Base-by-base conservation (phyloP, 2,113 vertebrate genomes). In the Melospiza georgiana region DNA sequence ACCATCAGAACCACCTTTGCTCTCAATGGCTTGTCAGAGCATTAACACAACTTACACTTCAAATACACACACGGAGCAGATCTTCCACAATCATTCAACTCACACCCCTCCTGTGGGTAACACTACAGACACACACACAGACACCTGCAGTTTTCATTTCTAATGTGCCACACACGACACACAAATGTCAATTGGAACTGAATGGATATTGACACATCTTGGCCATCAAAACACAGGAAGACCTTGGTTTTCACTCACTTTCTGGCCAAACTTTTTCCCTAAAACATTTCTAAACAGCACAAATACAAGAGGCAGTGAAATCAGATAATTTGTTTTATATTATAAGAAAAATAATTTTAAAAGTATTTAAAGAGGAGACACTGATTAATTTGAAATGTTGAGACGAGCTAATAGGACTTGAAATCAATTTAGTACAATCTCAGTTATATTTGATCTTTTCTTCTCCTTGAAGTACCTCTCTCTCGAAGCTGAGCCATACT, bases 101-200 rank as follows among this genome's bases (percentile, higher is more conserved):
- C 15, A 59, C 11, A 67, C 4, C n/a, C 13, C n/a, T 77, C 48
- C 31, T 41, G 49, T 25, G 24, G 24, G 49, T 51, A 51, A 51
- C 37, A 24, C 46, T 11, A 20, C 3, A 58, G 44, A 39, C 75
- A 90, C 25, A 90, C 25, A 35, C 17, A 57, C 2, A 35, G 2
- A 44, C 9, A 63, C 13, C 58, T 54, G 41, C 54, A 37, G 18
- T 6, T 61, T 28, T 35, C n/a, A 58, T 69, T 69, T 54, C 35
- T 62, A 15, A 63, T 25, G 44, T 25, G 30, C 33, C 59, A 46
- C 44, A 28, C 12, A 1, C 0, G 0, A 55, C 9, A 73, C 19
- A 67, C 10, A 41, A 66, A 43, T 0, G 0, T 17, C 49, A 65
- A 48, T 33, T 24, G 2, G 33, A 74, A 66, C 9, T 31, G 5